These are phyloP conservation scores for Pterobdella sp. DNA, from an alignment of 2,888 invertebrate species.

Conservation along the genomic window DNA sequence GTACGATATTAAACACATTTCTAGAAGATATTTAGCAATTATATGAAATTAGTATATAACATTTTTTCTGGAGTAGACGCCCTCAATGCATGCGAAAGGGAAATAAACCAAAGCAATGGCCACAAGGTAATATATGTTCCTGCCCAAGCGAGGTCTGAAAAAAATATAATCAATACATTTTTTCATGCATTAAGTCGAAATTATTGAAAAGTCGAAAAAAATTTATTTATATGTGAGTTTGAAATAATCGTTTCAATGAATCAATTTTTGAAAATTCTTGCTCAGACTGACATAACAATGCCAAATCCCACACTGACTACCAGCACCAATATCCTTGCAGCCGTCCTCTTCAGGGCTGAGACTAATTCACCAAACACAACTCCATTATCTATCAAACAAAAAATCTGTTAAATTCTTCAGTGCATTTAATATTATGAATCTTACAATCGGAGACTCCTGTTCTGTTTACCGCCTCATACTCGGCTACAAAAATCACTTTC, in stretches of 20 bases:
- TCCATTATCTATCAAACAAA: slow-evolving; percentile 56
- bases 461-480: slow-evolving; percentile 70
- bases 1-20: too few species aligned
- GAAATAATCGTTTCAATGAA: too few species aligned
- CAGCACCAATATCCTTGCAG: slow-evolving; percentile 85
- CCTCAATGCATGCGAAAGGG: slow-evolving; percentile 73
- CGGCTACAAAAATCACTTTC: slow-evolving; percentile 78
- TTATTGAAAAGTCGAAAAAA: too few species aligned
- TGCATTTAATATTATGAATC: neutral
- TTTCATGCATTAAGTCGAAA: neutral
- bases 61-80: slow-evolving; percentile 66
- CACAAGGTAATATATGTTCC: slow-evolving; percentile 77
- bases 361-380: slow-evolving; percentile 80
- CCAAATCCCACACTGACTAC: slow-evolving; percentile 91
- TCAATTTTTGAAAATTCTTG: too few species aligned
- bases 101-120: slow-evolving; percentile 77
- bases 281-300: slow-evolving; percentile 71
- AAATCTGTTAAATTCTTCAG: neutral
- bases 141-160: slow-evolving; percentile 68
- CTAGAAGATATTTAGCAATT: too few species aligned
- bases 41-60: slow-evolving; percentile 40
- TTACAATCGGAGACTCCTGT: slow-evolving; percentile 53
- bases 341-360: slow-evolving; percentile 79
- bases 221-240: too few species aligned
- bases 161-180: neutral